Base-by-base conservation (phyloP, 2,888 invertebrate genomes). In the Alsophila aescularia region DNA sequence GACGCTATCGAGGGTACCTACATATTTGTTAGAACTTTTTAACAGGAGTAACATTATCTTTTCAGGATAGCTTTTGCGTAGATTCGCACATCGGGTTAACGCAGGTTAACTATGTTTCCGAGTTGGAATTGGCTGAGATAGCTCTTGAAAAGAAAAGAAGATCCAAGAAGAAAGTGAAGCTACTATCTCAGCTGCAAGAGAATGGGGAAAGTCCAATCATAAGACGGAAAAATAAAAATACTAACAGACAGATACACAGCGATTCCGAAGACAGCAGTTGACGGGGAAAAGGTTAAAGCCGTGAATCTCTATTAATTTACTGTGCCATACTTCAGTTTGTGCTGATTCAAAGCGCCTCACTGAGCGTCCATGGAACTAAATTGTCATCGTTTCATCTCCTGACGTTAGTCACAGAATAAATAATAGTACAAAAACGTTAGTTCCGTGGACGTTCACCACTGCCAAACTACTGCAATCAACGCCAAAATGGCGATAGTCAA, bases 51-150 rank as follows among this genome's bases (percentile, higher is more conserved):
- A 24, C 5, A 9, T 35, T n/a, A 3, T 34, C 0, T 52, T 69
- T 62, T 60, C 75, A 94, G 94, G 94, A 94, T 73, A 94, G 94
- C 37, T 95, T 95, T 77, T 94, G 94, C 73, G 93, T 94, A 0
- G 92, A 92, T 45, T 93, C 92, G 15, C 94, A 94, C 69, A 92
- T 93, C 24, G 92, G 85, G 47, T 75, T 86, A 48, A 87, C 84
- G 36, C 87, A 86, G 81, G 83, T 66, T 0, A 80, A 83, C 39
- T 91, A 92, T 66, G 81, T 90, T 67, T 94, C 88, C 0, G 92
- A 93, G 59, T 79, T 95, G 57, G 95, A 95, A 73, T 74, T 93
- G 41, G 94, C 95, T 0, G 95, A 95, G 80, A 91, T 93, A 56
- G 78, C 93, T 32, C 85, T 93, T 77, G 75, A 86, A 76, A 60